Evolutionary conservation across 2,888 invertebrate genomes (phyloP).

Genomic region (Spilarctia lutea): DNA sequence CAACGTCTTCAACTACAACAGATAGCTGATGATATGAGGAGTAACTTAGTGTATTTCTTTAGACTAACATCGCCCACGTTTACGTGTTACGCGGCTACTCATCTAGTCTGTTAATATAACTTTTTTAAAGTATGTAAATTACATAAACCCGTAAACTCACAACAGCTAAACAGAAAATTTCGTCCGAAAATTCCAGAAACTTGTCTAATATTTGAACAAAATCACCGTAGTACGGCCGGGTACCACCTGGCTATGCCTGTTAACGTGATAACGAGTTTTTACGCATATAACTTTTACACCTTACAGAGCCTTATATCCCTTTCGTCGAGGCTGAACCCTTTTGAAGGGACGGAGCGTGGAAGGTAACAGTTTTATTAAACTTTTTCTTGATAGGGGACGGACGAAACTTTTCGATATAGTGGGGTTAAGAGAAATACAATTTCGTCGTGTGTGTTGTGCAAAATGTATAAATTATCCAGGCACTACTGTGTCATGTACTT

Average conservation of each 20-base stretch:
- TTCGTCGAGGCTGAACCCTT: slow-evolving; percentile 1
- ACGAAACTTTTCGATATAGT: slow-evolving; percentile 7
- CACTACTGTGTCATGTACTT: neutral
- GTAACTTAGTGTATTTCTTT: no score
- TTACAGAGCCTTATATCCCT: slow-evolving; percentile 7
- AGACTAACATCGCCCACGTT: no score
- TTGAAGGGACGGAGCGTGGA: neutral
- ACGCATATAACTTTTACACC: slow-evolving; percentile 16
- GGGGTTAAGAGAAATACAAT: neutral
- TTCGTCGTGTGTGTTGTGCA: neutral
- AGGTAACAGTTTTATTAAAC: slow-evolving; percentile 19
- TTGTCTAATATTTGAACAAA: neutral
- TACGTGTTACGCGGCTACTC: no score
- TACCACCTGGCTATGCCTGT: slow-evolving; percentile 9
- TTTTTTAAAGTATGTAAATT: neutral
- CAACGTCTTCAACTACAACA: no score
- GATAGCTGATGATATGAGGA: no score
- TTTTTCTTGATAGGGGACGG: slow-evolving; percentile 12
- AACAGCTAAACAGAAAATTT: neutral
- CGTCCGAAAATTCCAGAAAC: neutral
- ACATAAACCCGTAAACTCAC: neutral
- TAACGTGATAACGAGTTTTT: slow-evolving; percentile 16
- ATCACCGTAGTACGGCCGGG: neutral
- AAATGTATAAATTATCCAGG: neutral
- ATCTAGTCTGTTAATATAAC: neutral